phyloP scores from a whole-genome alignment of 2,888 invertebrate species.

The Galeruca laticollis region DNA sequence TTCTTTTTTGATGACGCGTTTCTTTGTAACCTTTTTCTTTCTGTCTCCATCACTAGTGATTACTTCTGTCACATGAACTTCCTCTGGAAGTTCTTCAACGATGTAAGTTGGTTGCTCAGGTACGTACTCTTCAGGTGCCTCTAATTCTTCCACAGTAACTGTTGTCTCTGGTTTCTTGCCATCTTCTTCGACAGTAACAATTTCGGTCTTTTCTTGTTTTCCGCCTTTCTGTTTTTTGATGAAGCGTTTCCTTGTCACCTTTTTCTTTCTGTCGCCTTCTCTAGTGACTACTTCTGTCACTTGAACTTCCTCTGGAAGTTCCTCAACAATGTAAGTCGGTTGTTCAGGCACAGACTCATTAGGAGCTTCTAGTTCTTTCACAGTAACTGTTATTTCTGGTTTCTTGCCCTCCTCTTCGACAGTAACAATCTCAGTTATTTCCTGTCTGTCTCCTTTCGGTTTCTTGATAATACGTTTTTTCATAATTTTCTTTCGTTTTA shows the following conservation, averaged over 20 bases:
- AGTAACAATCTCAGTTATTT: constrained; percentile 62
- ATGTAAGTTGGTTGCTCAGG: constrained; percentile 16
- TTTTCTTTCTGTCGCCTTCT: constrained; percentile 52
- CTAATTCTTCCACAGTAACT: constrained; percentile 63
- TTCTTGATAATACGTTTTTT: constrained; percentile 52
- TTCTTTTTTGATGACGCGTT: constrained; percentile 64
- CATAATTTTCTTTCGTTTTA: constrained; percentile 49
- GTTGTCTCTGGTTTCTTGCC: constrained; percentile 54
- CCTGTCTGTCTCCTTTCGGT: constrained; percentile 63
- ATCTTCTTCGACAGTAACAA: constrained; percentile 57
- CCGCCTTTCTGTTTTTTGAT: constrained; percentile 53
- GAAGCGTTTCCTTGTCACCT: constrained; percentile 58
- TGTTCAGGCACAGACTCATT: constrained; percentile 38
- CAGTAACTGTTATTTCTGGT: constrained; percentile 67
- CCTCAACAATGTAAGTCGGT: constrained; percentile 54
- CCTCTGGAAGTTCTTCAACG: constrained; percentile 54
- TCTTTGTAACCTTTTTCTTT: constrained; percentile 50
- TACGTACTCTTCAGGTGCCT: constrained; percentile 52
- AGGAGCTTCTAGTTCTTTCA: constrained; percentile 60
- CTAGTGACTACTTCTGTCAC: constrained; percentile 54
- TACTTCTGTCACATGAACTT: constrained; percentile 56
- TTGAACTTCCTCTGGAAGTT: constrained; percentile 59
- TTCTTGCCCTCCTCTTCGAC: constrained; percentile 66
- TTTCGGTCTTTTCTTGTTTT: constrained; percentile 64
- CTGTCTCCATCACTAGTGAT: constrained; percentile 50